Evolutionary conservation across 1,140 invertebrate species (phyloP).

Genomic region (Muscidifurax raptorellus): DNA sequence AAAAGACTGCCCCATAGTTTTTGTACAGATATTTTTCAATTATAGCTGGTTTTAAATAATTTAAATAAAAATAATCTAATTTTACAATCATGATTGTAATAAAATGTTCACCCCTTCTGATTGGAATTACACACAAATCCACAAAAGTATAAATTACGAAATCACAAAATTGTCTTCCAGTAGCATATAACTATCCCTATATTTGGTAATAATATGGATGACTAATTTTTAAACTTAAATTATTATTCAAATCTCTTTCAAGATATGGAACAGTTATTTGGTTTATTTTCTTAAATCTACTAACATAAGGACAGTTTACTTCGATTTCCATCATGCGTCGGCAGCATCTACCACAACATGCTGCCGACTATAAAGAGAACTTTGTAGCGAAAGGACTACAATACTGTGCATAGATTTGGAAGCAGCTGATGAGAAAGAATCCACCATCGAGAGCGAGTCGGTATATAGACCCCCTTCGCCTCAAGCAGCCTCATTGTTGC

Average conservation of each 20-base stretch:
- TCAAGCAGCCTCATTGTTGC: too few species aligned
- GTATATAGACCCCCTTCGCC: too few species aligned
- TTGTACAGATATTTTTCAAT: too few species aligned
- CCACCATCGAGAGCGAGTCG: too few species aligned
- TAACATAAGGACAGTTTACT: constrained; percentile 5
- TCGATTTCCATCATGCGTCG: too few species aligned
- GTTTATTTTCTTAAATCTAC: not conserved
- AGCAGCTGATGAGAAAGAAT: too few species aligned
- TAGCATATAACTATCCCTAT: not conserved
- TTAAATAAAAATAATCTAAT: constrained; percentile 5
- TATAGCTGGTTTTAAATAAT: constrained; percentile 10
- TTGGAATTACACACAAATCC: not conserved
- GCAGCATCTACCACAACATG: too few species aligned
- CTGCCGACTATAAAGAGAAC: too few species aligned
- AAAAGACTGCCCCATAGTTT: too few species aligned
- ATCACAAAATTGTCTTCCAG: not conserved
- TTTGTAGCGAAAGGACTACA: too few species aligned
- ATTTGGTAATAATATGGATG: constrained; percentile 5
- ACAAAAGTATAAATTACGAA: not conserved
- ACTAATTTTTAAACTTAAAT: not conserved
- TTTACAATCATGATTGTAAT: not conserved
- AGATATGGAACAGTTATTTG: constrained; percentile 4
- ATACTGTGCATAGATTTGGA: too few species aligned
- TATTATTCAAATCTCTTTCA: not conserved
- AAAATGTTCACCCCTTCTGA: not conserved